Percentiles rank a stretch among this genome's conserved stretches.
Conservation (phyloP, 1,140 invertebrate species). For the Aphelinus atriplicis region DNA sequence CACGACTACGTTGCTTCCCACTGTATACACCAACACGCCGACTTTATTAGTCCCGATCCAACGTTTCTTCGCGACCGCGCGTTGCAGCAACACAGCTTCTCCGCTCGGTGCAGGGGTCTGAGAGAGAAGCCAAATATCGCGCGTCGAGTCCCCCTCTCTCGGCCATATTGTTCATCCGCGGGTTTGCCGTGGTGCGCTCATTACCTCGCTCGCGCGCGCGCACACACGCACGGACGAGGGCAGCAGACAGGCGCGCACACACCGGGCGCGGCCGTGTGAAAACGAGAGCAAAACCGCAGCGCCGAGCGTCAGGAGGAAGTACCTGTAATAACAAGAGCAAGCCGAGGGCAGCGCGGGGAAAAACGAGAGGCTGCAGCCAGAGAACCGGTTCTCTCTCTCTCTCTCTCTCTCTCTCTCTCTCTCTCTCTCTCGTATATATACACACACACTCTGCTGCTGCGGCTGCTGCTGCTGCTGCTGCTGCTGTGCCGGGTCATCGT, state of each 20-base stretch:
- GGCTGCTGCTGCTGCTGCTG: slow-evolving; percentile 28
- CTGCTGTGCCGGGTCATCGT: slow-evolving; percentile 17
- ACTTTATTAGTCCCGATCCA: too few species aligned
- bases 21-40: too few species aligned
- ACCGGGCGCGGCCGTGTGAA: background rate
- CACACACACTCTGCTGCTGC: slow-evolving; percentile 37
- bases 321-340: slow-evolving; percentile 40
- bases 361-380: slow-evolving; percentile 29
- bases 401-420: slow-evolving; percentile 33
- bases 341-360: slow-evolving; percentile 35
- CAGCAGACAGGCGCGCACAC: background rate
- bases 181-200: background rate
- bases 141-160: background rate
- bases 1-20: too few species aligned
- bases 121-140: slow-evolving; percentile 7
- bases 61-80: too few species aligned
- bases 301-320: slow-evolving; percentile 34
- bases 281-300: slow-evolving; percentile 21
- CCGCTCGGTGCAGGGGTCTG: too few species aligned
- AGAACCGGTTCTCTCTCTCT: slow-evolving; percentile 51
- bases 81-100: too few species aligned
- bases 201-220: background rate
- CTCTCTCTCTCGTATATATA: slow-evolving; percentile 12
- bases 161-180: slow-evolving; percentile 9
- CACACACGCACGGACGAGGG: background rate